phyloP scores from a whole-genome alignment of 2,797 vertebrate species.

The Chlorospingus semifuscus region DNA sequence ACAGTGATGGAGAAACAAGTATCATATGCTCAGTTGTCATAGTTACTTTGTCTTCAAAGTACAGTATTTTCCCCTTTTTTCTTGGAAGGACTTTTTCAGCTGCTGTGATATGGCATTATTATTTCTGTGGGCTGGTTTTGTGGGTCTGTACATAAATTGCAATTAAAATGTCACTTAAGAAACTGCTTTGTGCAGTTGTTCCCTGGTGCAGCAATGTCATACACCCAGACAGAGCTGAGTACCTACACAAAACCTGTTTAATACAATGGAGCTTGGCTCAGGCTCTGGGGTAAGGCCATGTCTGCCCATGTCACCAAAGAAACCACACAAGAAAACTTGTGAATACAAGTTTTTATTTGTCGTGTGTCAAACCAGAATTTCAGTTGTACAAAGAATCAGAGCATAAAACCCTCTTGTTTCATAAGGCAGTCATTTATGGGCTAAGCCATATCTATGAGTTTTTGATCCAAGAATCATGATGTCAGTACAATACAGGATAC shows the following conservation, averaged over 20 bases:
- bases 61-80: not conserved
- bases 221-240: not conserved
- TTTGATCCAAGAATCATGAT: slow-evolving; percentile 31
- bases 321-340: not conserved
- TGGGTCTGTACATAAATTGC: not conserved
- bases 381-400: not conserved
- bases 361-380: not conserved
- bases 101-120: not conserved
- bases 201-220: not conserved
- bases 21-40: slow-evolving; percentile 47
- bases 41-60: slow-evolving; percentile 50
- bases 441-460: not conserved
- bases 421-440: not conserved
- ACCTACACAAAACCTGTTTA: not conserved
- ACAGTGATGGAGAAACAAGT: slow-evolving; percentile 20
- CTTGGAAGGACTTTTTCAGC: not conserved
- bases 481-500: not conserved
- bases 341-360: not conserved
- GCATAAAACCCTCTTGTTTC: not conserved
- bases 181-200: not conserved
- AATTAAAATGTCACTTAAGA: not conserved
- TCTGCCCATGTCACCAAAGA: not conserved
- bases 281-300: not conserved
- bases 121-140: not conserved
- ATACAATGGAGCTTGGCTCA: not conserved